A percentile compares a stretch with the other conserved stretches of the same genome.
Conservation (phyloP, 2,888 invertebrate species). For the Rhaphigaster nebulosa region DNA sequence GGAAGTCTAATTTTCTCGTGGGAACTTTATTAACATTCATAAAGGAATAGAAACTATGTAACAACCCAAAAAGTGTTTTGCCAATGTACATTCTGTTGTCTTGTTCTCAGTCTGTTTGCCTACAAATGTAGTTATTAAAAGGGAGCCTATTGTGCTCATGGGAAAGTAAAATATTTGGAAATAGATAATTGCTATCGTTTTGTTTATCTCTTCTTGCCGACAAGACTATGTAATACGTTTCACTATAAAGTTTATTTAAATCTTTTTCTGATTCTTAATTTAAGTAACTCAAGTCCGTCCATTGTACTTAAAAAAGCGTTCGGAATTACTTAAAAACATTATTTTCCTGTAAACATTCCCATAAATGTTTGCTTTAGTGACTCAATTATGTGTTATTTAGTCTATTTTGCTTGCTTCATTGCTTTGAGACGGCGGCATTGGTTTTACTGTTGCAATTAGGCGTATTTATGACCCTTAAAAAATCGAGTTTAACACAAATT, state of each 20-base stretch:
- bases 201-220: neutral
- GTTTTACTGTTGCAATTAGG: too few species aligned
- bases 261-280: neutral
- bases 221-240: neutral
- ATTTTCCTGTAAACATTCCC: neutral
- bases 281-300: neutral
- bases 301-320: neutral
- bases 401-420: too few species aligned
- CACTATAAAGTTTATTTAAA: neutral
- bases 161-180: slow-evolving; percentile 40
- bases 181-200: slow-evolving; percentile 2
- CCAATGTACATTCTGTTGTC: neutral
- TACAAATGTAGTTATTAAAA: neutral
- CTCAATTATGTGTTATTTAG: too few species aligned
- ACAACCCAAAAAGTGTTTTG: neutral
- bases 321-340: neutral
- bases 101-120: neutral
- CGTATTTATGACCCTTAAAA: too few species aligned
- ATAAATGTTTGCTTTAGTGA: neutral
- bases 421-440: too few species aligned
- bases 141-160: neutral
- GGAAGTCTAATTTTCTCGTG: neutral
- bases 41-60: neutral
- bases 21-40: neutral
- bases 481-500: too few species aligned